Evolutionary conservation across 2,113 vertebrate species (phyloP), one percentile per base, ranked within the genome.

Genomic region (Hoplias malabaricus): DNA sequence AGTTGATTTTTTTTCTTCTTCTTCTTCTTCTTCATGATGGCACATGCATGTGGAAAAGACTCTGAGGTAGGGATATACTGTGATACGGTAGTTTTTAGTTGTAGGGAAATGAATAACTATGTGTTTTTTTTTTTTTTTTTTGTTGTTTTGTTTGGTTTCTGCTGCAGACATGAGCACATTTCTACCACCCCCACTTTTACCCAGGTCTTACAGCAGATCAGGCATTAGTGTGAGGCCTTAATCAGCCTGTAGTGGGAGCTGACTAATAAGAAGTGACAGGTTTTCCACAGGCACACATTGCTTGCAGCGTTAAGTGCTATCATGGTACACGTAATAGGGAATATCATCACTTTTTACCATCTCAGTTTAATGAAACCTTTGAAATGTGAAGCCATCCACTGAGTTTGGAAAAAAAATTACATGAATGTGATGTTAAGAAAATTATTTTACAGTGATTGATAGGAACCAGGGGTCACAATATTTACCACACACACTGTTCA

Each of bases 251-350:
- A 78, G 53, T 12, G 50, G 38, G 34, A 53, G 66, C 53, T 77
- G 71, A 65, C 65, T 86, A 86, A 86, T 83, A 5, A 56, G 34
- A 69, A 54, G 77, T 78, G 85, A 83, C 83, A 80, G 81, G 59
- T 67, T 78, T 29, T 48, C 77, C 42, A 40, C 69, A 34, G 62
- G 13, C 19, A 65, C 25, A 79, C 33, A 16, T 48, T 73, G 62
- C 66, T 70, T 38, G 63, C 40, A 29, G 42, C 11, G 5, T 13
- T 56, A 54, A 80, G 62, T 21, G 29, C 10, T 63, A 50, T 43
- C 54, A 46, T 34, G 16, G 0, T 29, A 31, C 31, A 34, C 29
- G 21, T 25, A 36, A 33, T n/a, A n/a, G 16, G 13, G 2, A 29
- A 21, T 21, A 29, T 11, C 43, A 13, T 12, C 11, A 48, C 43